Percentiles rank a stretch among this genome's conserved stretches.
phyloP scores from a whole-genome alignment of 2,797 vertebrate species.

The Lacerta bilineata region DNA sequence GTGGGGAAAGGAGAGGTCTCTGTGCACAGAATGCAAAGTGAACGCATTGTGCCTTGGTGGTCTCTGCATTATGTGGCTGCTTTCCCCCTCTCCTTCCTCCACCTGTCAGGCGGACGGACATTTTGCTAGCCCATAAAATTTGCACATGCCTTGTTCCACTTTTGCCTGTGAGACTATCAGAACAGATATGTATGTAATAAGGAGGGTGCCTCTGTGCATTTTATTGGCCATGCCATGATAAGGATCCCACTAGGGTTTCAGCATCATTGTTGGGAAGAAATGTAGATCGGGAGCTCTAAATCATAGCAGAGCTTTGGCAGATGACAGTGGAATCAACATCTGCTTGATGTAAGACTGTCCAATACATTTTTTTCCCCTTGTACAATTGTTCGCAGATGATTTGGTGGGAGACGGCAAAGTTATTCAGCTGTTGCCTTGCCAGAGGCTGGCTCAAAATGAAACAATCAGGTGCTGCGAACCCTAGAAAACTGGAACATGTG shows the following conservation, averaged over 20 bases:
- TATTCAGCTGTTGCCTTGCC: constrained; percentile 9
- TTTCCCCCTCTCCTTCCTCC: not conserved
- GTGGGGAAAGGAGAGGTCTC: not conserved
- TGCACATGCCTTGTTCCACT: not conserved
- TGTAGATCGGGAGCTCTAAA: constrained; percentile 25
- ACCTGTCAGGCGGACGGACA: not conserved
- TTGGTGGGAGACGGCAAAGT: not conserved
- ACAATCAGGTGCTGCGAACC: constrained; percentile 12
- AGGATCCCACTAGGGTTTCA: not conserved
- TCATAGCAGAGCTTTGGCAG: constrained; percentile 30
- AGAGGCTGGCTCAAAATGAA: constrained; percentile 10
- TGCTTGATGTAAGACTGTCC: constrained; percentile 25
- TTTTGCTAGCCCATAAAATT: not conserved
- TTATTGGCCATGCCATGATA: not conserved
- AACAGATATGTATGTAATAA: not conserved
- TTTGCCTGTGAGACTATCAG: not conserved
- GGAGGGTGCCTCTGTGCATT: not conserved
- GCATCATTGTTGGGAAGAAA: not conserved
- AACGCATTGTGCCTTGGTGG: not conserved
- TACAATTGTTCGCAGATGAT: constrained; percentile 30
- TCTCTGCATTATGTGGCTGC: not conserved
- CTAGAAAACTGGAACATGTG: constrained; percentile 25
- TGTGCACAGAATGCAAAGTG: not conserved
- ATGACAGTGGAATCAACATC: constrained; percentile 21
- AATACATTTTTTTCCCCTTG: not conserved